Base-by-base conservation (phyloP, 2,113 vertebrate genomes). In the Chaetops frenatus region DNA sequence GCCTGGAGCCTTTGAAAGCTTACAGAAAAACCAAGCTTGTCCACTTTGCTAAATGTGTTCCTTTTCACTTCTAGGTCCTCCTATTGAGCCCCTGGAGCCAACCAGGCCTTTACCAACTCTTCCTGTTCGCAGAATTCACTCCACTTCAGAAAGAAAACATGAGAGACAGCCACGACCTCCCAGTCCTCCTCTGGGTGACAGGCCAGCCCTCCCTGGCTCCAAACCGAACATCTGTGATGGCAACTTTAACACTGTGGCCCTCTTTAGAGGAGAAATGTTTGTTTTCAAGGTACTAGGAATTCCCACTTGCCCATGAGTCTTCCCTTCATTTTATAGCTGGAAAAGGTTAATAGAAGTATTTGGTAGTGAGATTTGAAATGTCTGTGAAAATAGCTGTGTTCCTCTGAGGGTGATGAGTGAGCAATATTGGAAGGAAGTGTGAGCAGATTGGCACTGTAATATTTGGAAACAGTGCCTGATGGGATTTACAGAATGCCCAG, bases 161-260 rank as follows among this genome's bases (percentile, higher is more conserved):
- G 98, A 99, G 90, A 98, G 99, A 7, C 98, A 99, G 47, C 98
- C 99, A 36, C 98, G 99, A 3, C 99, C 62, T 48, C 98, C 98
- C 1, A 98, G 98, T 2, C 99, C 99, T 6, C 98, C 99, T 31
- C 96, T 98, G 2, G 98, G 98, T 28, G 99, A 99, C 48, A 98
- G 98, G 19, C 99, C 99, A 1, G 98, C 98, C n/a, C 97, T 98
- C 57, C 99, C 99, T 1, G 98, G 98, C 40, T 97, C 98, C n/a
- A 99, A 99, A 95, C 99, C 99, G 0, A 99, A 99, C 98, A 99
- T 99, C 97, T 99, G 99, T 9, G 99, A 99, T 44, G 99, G 99
- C 86, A 99, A 99, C 97, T 99, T 99, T 96, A 99, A 99, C 97
- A 99, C 99, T 0, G 98, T 99, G 97, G 99, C 99, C 83, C 99